These are phyloP conservation scores for Galemys pyrenaicus DNA, from an alignment of 2,113 vertebrate genomes.

Conservation along the genomic window DNA sequence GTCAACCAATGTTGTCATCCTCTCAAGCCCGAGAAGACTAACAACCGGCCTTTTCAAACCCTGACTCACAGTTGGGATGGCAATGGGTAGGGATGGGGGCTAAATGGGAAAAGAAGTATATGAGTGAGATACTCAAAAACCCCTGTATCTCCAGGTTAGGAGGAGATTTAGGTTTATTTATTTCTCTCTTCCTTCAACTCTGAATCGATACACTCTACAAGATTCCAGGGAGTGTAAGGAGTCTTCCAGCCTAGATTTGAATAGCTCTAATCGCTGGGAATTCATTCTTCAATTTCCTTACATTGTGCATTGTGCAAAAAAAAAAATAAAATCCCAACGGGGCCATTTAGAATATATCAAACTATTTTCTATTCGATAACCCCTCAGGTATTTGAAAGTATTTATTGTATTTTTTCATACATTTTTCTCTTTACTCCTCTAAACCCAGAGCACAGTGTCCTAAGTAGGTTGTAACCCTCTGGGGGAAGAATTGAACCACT, in stretches of 20 bases:
- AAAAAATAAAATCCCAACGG: neutral
- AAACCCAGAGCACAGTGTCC: neutral
- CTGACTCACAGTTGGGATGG: neutral
- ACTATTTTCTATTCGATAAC: neutral
- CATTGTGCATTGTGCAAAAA: neutral
- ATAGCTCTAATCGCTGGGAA: neutral
- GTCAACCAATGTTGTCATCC: neutral
- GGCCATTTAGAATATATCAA: neutral
- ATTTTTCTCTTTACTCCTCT: conserved; percentile 2
- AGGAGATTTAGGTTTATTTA: neutral
- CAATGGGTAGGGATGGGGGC: neutral
- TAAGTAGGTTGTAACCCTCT: neutral
- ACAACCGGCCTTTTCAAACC: neutral
- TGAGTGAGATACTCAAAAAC: neutral
- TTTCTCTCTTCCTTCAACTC: neutral
- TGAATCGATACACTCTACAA: neutral
- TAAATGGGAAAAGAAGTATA: neutral
- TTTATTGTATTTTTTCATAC: neutral
- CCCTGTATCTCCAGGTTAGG: neutral
- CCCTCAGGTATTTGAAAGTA: conserved; percentile 10
- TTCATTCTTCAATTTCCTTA: neutral
- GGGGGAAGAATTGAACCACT: neutral
- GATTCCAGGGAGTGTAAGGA: neutral
- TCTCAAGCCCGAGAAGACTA: neutral
- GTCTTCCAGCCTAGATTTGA: neutral